phyloP scores from a whole-genome alignment of 2,113 vertebrate species.

The Entomyzon cyanotis region DNA sequence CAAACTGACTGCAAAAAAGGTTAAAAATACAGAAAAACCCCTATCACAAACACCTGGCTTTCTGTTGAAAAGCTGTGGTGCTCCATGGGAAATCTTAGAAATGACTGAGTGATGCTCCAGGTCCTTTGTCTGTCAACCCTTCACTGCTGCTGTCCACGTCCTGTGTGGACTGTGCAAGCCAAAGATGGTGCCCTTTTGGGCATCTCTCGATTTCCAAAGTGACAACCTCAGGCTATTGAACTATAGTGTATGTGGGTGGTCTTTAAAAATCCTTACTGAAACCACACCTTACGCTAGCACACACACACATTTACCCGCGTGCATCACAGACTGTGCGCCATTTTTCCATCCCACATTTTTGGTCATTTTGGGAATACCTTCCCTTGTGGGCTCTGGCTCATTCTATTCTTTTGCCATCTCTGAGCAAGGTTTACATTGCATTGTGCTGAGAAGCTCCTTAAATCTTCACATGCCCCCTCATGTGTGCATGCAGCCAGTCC shows the following conservation, averaged over 20 bases:
- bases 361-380: background rate
- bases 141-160: accelerated
- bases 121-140: background rate
- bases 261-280: background rate
- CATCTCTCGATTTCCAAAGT: background rate
- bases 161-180: background rate
- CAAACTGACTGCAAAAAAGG: background rate
- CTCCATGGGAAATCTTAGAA: background rate
- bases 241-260: background rate
- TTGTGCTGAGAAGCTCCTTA: constrained; percentile 21
- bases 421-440: background rate
- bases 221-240: background rate
- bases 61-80: background rate
- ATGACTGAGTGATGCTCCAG: background rate
- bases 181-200: background rate
- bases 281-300: background rate
- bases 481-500: background rate
- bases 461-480: background rate
- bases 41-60: background rate
- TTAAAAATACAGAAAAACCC: background rate
- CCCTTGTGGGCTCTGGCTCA: background rate
- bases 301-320: accelerated
- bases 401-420: background rate
- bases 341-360: background rate
- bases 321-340: accelerated